Base-by-base conservation (phyloP, 1,140 invertebrate species). In the Reticulitermes speratus region DNA sequence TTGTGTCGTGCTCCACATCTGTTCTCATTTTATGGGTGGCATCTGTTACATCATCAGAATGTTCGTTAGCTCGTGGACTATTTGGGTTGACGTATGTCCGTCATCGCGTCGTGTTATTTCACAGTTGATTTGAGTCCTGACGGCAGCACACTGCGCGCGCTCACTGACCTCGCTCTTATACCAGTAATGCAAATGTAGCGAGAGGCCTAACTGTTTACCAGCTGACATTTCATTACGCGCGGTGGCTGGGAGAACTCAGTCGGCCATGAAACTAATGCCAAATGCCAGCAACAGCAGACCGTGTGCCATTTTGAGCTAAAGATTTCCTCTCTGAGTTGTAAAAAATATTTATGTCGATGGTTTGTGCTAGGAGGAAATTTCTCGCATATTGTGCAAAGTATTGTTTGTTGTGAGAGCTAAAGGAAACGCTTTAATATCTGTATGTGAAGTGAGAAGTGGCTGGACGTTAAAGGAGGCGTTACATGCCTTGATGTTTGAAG, bases 11-110 rank as follows among this genome's bases (percentile, higher is more conserved):
- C n/a, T 11, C 52, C 16, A 0, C 52, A 38, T 21, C 19, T 21
- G 52, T 55, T 30, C 65, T 75, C n/a, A 8, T 75, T 75, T 75
- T 75, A 75, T 75, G 30, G 65, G 25, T 30, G 65, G 65, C 65
- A 75, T 75, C 65, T 75, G 65, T 75, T 75, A 30, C 65, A 75
- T 75, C 65, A 75, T 75, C 65, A 75, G 65, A 30, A n/a, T 75
- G 65, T 75, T 75, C 25, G 65, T 75, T 75, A 75, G 65, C 65
- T 75, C n/a, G 65, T 75, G 65, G 65, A 55, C 52, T 21, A 55
- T 55, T 55, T 55, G 52, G 52, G 52, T 55, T 55, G 52, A 75
- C 65, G 65, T 25, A 75, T 25, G 65, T 75, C 65, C 65, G n/a
- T 75, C 65, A 75, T 30, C 25, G n/a, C n/a, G 65, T 75, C 65